These are phyloP conservation scores for Cryptotermes secundus DNA, from an alignment of 1,140 invertebrate species.

Conservation along the genomic window DNA sequence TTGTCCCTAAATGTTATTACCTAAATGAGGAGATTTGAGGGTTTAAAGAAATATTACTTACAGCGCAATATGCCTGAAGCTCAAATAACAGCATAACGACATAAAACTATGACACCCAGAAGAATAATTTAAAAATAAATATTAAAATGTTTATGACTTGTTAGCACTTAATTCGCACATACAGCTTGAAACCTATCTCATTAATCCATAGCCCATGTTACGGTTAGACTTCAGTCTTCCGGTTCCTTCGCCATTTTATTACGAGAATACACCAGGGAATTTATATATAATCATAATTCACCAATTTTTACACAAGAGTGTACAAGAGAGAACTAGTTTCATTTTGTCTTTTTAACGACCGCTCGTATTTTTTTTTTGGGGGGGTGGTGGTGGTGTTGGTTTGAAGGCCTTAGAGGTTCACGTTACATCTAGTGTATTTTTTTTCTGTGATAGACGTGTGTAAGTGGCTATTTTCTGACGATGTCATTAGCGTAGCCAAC, in stretches of 20 bases:
- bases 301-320: slow-evolving; percentile 19
- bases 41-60: too few species aligned
- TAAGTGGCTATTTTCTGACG: not conserved
- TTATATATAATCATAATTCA: slow-evolving; percentile 19
- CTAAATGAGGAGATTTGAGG: too few species aligned
- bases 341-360: not conserved
- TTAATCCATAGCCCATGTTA: not conserved
- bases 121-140: too few species aligned
- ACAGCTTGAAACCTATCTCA: not conserved
- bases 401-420: not conserved
- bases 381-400: not conserved
- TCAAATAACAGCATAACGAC: too few species aligned
- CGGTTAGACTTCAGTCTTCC: not conserved
- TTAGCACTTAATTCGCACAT: not conserved
- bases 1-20: too few species aligned
- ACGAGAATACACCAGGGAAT: not conserved
- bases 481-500: slow-evolving; percentile 5
- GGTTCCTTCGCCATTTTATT: not conserved
- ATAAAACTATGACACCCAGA: too few species aligned
- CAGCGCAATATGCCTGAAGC: too few species aligned
- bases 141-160: slow-evolving; percentile 39
- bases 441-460: not conserved
- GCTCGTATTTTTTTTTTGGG: slow-evolving; percentile 2
- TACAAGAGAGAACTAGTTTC: not conserved
- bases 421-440: not conserved